Percentiles rank a stretch among this genome's conserved stretches.
These are phyloP conservation scores for Poeciliopsis turneri DNA, from an alignment of 2,797 vertebrate genomes.

Conservation along the genomic window DNA sequence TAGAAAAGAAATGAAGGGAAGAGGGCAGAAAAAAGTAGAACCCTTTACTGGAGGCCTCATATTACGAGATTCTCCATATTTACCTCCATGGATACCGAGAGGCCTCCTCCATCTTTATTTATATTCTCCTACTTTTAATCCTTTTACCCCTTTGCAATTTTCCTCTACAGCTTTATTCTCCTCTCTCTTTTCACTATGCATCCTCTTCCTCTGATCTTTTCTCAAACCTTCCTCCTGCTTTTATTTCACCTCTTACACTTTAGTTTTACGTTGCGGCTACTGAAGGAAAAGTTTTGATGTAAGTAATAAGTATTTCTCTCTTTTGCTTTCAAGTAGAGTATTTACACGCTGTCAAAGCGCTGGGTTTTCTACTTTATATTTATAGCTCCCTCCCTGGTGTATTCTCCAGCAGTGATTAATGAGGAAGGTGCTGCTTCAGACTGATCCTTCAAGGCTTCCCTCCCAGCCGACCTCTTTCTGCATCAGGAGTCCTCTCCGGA, in stretches of 20 bases:
- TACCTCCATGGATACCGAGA: conserved; percentile 54
- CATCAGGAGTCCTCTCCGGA: neutral
- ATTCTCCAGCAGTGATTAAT: conserved; percentile 3
- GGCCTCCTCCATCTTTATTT: conserved; percentile 37
- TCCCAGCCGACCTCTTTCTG: conserved; percentile 1
- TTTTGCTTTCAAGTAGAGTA: neutral
- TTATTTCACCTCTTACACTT: neutral
- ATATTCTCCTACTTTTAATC: conserved; percentile 21
- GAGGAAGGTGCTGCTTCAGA: conserved; percentile 5
- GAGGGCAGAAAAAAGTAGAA: conserved; percentile 45
- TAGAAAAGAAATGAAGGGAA: conserved; percentile 20
- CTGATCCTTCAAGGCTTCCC: neutral
- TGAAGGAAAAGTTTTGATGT: neutral
- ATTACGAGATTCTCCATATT: conserved; percentile 65
- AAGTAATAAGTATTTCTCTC: neutral
- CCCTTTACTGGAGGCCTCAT: conserved; percentile 53
- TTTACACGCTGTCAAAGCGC: neutral
- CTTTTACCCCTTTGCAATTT: neutral
- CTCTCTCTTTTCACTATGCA: neutral
- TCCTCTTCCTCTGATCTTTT: neutral
- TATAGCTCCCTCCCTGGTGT: neutral
- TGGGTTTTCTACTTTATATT: neutral
- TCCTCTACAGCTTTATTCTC: neutral
- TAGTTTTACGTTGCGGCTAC: neutral
- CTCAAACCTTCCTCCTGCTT: neutral